A percentile compares a stretch with the other conserved stretches of the same genome.
Conservation (phyloP, 92 coral and sea anemone genomes). For the Scolanthus callimorphus region DNA sequence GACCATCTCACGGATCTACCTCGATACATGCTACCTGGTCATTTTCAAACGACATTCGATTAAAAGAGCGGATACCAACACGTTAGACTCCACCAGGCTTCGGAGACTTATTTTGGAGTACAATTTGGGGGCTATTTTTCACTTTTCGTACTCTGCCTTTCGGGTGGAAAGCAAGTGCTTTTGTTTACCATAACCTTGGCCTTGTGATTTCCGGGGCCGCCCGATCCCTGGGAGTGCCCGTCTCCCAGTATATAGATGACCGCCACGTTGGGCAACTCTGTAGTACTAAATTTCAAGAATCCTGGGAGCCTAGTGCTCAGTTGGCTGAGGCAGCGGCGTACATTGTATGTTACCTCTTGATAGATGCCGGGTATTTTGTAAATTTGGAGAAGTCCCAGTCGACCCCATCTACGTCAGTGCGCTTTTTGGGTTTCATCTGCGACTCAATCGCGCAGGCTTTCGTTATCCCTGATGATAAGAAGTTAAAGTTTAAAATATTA, state of each 20-base stretch:
- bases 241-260: background rate
- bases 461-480: conserved; percentile 9
- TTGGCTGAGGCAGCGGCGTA: no score
- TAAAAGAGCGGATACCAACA: background rate
- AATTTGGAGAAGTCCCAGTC: conserved; percentile 19
- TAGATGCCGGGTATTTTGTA: background rate
- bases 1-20: no score
- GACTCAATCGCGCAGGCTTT: conserved; percentile 25
- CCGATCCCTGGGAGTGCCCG: background rate
- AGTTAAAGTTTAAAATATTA: background rate
- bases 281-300: background rate
- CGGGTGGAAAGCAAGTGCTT: background rate
- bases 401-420: conserved; percentile 13
- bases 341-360: background rate
- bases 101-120: background rate
- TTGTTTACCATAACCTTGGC: background rate
- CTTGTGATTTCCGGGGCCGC: background rate
- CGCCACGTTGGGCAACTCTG: background rate
- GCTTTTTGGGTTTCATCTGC: no score
- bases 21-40: no score
- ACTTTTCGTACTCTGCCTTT: background rate
- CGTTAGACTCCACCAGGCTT: no score
- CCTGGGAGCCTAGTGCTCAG: background rate
- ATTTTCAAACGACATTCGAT: no score
- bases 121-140: background rate